Percentiles rank a stretch among this genome's conserved stretches.
Conservation (phyloP, 2,888 invertebrate species). For the Vannuccia rotundouncinata region DNA sequence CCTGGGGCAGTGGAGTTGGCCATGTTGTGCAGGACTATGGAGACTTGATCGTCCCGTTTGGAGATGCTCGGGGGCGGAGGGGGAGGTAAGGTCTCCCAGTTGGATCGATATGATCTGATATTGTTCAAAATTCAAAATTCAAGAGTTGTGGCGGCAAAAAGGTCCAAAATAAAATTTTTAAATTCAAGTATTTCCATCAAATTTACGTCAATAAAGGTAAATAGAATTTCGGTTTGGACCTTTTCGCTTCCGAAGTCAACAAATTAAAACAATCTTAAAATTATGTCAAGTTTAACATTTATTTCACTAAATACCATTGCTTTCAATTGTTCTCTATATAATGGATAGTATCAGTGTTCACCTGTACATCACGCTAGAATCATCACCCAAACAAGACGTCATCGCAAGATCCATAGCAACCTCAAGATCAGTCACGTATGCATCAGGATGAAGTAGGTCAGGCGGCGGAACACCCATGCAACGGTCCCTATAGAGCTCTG, state of each 20-base stretch:
- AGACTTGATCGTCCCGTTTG: neutral
- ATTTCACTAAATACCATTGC: no score
- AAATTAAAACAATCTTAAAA: no score
- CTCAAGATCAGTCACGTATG: neutral
- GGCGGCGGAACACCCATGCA: slow-evolving; percentile 52
- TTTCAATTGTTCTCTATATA: no score
- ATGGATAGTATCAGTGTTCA: no score
- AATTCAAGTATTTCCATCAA: no score
- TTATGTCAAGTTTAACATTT: no score
- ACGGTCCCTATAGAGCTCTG: slow-evolving; percentile 44
- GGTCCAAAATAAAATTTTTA: no score
- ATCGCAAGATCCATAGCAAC: neutral
- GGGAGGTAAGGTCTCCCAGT: neutral
- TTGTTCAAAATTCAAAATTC: no score
- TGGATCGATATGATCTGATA: slow-evolving; percentile 14
- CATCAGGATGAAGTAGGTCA: slow-evolving; percentile 43
- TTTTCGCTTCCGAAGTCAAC: no score
- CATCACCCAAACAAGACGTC: neutral
- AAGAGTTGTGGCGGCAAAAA: no score
- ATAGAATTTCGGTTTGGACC: no score
- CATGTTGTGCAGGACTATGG: neutral
- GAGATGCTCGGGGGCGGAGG: neutral
- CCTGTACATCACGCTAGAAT: neutral
- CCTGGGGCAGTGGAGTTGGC: neutral
- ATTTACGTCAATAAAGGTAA: no score